Evolutionary conservation across 2,797 vertebrate species (phyloP).

Genomic region (Myotis findleyi): DNA sequence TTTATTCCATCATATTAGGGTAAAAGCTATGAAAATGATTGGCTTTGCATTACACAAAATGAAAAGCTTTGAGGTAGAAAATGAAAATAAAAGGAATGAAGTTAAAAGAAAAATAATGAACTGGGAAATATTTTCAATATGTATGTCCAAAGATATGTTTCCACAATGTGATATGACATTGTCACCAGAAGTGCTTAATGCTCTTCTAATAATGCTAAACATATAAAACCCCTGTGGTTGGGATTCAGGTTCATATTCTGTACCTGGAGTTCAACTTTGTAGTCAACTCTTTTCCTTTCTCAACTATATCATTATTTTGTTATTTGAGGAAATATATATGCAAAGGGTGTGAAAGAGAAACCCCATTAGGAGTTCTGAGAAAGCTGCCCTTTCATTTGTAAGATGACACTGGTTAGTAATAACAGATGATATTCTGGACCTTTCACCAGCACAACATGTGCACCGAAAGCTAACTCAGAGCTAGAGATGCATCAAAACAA

Average conservation of each 20-base stretch:
- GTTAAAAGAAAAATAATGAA: background rate
- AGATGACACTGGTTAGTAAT: background rate
- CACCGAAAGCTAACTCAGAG: background rate
- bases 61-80: background rate
- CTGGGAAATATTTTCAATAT: background rate
- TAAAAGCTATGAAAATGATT: background rate
- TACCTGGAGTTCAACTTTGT: background rate
- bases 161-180: background rate
- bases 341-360: background rate
- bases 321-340: background rate
- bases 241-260: constrained; percentile 1
- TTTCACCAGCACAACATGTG: background rate
- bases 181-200: background rate
- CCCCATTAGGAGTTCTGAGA: background rate
- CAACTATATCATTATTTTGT: background rate
- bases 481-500: background rate
- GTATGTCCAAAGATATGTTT: background rate
- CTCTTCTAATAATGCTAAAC: constrained; percentile 25
- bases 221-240: background rate
- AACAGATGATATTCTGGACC: background rate
- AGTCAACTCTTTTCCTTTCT: background rate
- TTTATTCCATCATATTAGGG: background rate
- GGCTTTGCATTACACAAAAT: background rate
- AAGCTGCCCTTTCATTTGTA: background rate
- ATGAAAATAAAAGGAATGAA: background rate